Evolutionary conservation across 2,888 invertebrate genomes (phyloP), one percentile per base, ranked within the genome.

Genomic region (Eupithecia inturbata): DNA sequence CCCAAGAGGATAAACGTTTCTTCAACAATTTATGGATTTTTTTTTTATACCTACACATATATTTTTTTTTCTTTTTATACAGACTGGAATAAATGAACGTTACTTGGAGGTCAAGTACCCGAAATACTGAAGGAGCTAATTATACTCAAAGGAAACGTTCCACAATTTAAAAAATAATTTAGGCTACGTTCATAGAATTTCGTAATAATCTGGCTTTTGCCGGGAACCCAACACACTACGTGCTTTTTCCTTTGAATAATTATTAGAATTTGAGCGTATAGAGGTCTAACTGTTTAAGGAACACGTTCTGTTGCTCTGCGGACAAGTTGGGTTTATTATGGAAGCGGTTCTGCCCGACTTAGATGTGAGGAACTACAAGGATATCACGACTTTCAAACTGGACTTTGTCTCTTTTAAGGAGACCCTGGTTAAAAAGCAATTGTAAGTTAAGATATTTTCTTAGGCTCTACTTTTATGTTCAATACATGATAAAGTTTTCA

Each of bases 311-410:
- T 82, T 95, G 16, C 80, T 95, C 12, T 92, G 94, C 74, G 94
- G 93, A 1, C 89, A 92, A 85, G 86, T 89, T 9, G 94, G 95
- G 1, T 88, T 93, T 26, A 68, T 94, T 19, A 90, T 93, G 91
- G 94, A 95, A 83, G 88, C 87, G 4, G 88, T 89, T 1, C 81
- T 95, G 45, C 94, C 94, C 0, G 81, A 87, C 0, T 78, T 88
- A 0, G 45, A 76, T 22, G 77, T 87, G 9, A 87, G 86, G 16
- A 81, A 85, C 53, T 93, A 93, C 73, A 77, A 80, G 16, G 86
- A 90, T n/a, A 90, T 94, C 26, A 92, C 91, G 14, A 93, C 94
- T 0, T 95, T 92, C 77, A 89, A 88, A 80, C 83, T 91, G 28
- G 87, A 94, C 0, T 95, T 95, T 76, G 84, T 79, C 1, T 91